These are phyloP conservation scores for Aproaerema taeniolella DNA, from an alignment of 2,888 invertebrate genomes.

Conservation along the genomic window DNA sequence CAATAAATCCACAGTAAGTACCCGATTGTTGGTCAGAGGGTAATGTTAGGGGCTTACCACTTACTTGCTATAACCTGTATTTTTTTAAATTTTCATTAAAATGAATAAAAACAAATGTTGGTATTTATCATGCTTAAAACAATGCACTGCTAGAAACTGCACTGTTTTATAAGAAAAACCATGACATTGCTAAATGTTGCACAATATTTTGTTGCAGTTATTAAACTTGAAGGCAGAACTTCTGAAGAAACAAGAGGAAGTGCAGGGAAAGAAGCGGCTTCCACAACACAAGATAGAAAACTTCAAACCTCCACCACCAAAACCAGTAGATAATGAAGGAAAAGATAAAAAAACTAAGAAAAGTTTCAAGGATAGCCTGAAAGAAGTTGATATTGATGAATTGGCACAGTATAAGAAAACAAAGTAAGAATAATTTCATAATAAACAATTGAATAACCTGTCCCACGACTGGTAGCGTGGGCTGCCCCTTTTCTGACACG, in stretches of 20 bases:
- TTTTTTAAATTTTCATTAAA: too few relatives aligned
- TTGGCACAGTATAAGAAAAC: constrained; percentile 65
- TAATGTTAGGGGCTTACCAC: too few relatives aligned
- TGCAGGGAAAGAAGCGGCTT: constrained; percentile 79
- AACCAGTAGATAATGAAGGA: constrained; percentile 55
- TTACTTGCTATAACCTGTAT: neutral
- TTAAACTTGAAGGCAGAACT: constrained; percentile 94
- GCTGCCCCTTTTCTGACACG: too few relatives aligned
- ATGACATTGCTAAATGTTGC: too few relatives aligned
- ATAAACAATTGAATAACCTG: too few relatives aligned
- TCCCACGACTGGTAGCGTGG: too few relatives aligned
- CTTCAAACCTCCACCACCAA: constrained; percentile 57
- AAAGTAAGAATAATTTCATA: constrained; percentile 43
- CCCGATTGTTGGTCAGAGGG: too few relatives aligned
- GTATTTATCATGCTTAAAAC: too few relatives aligned
- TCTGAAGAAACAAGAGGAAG: constrained; percentile 90
- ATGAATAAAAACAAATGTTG: too few relatives aligned
- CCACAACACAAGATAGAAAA: constrained; percentile 73
- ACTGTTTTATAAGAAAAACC: too few relatives aligned
- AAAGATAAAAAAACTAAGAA: constrained; percentile 40
- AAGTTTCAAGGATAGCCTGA: constrained; percentile 50
- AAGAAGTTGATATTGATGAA: constrained; percentile 56
- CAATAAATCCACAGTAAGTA: constrained; percentile 74
- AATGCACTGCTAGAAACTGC: too few relatives aligned
- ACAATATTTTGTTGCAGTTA: constrained; percentile 64